Evolutionary conservation across 2,888 invertebrate genomes (phyloP).

Genomic region (Seira musarum): DNA sequence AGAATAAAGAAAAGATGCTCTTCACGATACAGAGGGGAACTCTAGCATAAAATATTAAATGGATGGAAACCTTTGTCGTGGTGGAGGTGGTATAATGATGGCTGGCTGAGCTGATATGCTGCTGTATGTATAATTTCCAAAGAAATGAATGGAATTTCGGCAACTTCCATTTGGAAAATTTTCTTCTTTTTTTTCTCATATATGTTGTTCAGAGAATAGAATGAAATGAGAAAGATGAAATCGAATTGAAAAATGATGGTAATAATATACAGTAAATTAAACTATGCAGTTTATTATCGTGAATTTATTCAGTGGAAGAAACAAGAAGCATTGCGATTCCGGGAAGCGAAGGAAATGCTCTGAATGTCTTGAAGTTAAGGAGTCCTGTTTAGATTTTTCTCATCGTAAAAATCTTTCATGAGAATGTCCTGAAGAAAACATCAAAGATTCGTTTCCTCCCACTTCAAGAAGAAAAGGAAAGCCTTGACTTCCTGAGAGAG

Average conservation of each 20-base stretch:
- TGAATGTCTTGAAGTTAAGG: neutral
- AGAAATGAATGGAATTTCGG: too few relatives aligned
- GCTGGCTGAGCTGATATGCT: neutral
- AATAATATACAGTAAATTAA: neutral
- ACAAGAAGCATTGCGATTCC: neutral
- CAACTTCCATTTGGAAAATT: neutral
- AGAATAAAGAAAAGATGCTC: conserved; percentile 8
- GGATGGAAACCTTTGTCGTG: neutral
- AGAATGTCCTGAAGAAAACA: neutral
- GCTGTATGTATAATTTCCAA: too few relatives aligned
- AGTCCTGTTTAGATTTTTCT: neutral
- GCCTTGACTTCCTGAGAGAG: neutral
- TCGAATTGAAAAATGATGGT: neutral
- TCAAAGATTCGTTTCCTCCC: neutral
- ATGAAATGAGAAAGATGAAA: neutral
- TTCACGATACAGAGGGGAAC: neutral
- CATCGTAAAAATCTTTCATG: neutral
- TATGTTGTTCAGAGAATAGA: too few relatives aligned
- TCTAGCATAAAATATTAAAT: neutral
- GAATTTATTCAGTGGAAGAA: neutral
- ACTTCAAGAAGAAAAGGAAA: neutral
- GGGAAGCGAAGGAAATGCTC: neutral
- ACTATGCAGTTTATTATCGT: neutral
- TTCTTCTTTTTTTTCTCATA: neutral
- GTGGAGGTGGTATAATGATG: neutral